Evolutionary conservation across 2,113 vertebrate genomes (phyloP).

Genomic region (Acrocephalus arundinaceus): DNA sequence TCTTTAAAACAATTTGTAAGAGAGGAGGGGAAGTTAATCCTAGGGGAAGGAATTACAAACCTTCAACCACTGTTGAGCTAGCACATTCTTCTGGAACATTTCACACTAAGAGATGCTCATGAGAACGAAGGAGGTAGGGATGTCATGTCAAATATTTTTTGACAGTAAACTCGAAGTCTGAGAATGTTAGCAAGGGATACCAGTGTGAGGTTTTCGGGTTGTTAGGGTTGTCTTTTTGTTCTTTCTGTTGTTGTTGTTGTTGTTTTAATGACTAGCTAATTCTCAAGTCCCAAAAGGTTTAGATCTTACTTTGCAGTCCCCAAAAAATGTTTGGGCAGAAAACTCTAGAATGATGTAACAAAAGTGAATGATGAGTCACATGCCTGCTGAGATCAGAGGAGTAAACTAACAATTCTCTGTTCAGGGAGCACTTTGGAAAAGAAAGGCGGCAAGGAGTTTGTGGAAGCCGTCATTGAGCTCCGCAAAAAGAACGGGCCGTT

Average conservation of each 20-base stretch:
- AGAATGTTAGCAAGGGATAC: constrained; percentile 11
- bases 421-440: constrained; percentile 94
- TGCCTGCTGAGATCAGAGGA: constrained; percentile 4
- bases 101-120: not conserved
- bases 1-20: constrained; percentile 69
- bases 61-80: constrained; percentile 15
- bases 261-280: constrained; percentile 59
- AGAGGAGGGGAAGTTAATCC: constrained; percentile 56
- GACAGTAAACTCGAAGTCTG: not conserved
- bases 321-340: constrained; percentile 59
- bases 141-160: not conserved
- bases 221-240: constrained; percentile 57
- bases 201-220: constrained; percentile 42
- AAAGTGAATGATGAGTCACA: not conserved
- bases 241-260: constrained; percentile 51
- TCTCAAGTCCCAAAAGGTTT: constrained; percentile 69
- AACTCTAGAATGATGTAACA: constrained; percentile 39
- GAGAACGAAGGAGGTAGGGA: constrained; percentile 43
- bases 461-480: constrained; percentile 88
- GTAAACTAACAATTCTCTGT: constrained; percentile 61
- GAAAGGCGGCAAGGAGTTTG: constrained; percentile 95
- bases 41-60: constrained; percentile 32
- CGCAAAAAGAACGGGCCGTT: constrained; percentile 95
- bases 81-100: constrained; percentile 2
- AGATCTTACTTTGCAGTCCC: constrained; percentile 80